Evolutionary conservation across 2,888 invertebrate species (phyloP).

Genomic region (Celastrina argiolus): DNA sequence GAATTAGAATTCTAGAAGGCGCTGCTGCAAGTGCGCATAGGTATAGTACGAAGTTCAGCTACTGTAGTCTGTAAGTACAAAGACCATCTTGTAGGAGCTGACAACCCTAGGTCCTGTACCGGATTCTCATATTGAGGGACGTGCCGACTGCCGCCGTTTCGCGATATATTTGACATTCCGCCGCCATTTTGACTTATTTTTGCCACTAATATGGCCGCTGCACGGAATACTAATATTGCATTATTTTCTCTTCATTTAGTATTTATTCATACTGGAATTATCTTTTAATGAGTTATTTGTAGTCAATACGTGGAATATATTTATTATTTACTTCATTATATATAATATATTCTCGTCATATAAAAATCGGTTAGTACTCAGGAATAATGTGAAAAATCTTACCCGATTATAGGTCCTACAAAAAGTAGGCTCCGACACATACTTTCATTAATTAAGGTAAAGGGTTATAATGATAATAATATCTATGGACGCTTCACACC

Average conservation of each 20-base stretch:
- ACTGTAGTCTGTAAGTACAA: background rate
- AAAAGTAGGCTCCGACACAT: no score
- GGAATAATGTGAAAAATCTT: no score
- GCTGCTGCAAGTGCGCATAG: background rate
- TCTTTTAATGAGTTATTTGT: background rate
- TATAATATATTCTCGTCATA: no score
- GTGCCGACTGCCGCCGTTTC: background rate
- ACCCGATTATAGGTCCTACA: no score
- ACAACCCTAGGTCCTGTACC: background rate
- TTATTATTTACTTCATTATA: no score
- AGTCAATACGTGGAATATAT: background rate
- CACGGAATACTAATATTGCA: background rate
- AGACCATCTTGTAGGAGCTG: no score
- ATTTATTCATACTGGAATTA: background rate
- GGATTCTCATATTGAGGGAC: background rate
- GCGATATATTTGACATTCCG: conserved; percentile 2
- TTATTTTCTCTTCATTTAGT: background rate
- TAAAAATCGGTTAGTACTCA: no score
- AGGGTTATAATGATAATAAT: no score
- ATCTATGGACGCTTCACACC: no score
- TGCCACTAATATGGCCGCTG: background rate
- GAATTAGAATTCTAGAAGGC: no score
- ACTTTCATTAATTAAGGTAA: no score
- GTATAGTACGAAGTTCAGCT: background rate
- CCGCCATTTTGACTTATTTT: background rate